A percentile compares a stretch with the other conserved stretches of the same genome.
Conservation (phyloP, 1,140 invertebrate species). For the Lucilia cuprina region DNA sequence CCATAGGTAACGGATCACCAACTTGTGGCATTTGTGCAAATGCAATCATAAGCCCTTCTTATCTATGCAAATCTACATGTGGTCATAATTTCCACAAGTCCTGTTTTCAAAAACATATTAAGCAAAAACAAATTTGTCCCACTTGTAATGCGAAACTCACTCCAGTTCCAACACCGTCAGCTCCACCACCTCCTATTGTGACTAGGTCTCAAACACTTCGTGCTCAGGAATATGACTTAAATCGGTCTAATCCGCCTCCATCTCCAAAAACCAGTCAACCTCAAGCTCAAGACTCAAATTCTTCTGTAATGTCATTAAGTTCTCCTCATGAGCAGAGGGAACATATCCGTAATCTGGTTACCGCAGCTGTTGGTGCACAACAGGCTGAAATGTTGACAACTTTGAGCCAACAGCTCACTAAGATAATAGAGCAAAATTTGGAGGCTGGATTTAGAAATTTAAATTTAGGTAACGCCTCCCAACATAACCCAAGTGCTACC, state of each 20-base stretch:
- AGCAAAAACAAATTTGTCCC: neutral
- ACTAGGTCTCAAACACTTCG: too few relatives aligned
- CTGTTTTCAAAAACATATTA: neutral
- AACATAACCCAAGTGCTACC: neutral
- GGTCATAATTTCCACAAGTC: neutral
- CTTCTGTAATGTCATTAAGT: neutral
- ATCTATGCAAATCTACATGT: neutral
- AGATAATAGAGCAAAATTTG: neutral
- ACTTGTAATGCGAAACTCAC: neutral
- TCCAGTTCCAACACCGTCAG: neutral
- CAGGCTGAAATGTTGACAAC: neutral
- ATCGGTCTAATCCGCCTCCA: neutral
- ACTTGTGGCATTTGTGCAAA: too few relatives aligned
- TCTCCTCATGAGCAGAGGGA: neutral
- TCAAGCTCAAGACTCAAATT: neutral
- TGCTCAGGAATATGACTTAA: neutral
- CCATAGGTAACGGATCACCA: too few relatives aligned
- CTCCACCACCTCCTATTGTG: neutral
- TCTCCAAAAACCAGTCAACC: neutral
- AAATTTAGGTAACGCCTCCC: neutral
- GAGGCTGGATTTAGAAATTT: neutral
- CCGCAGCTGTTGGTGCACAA: neutral
- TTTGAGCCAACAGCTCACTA: neutral
- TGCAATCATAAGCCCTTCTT: too few relatives aligned
- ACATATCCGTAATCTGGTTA: neutral